Evolutionary conservation across 1,140 invertebrate genomes (phyloP).

Genomic region (Caenorhabditis remanei): DNA sequence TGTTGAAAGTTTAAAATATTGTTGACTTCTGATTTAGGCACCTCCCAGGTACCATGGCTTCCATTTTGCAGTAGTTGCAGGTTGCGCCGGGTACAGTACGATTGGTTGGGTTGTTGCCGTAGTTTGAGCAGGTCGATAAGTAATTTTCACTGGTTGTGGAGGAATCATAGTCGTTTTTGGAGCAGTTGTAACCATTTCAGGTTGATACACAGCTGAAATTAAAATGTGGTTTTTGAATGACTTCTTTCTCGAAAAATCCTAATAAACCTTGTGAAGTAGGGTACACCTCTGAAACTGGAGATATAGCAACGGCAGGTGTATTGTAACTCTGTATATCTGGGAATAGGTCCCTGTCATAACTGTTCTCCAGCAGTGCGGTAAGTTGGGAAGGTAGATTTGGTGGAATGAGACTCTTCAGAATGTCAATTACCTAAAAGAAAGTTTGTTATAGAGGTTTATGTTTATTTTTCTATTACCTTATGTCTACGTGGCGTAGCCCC

Average conservation of each 20-base stretch:
- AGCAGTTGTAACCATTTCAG: conserved; percentile 31
- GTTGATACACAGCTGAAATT: not conserved
- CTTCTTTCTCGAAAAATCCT: not conserved
- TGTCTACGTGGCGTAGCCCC: conserved; percentile 32
- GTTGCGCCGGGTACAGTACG: not conserved
- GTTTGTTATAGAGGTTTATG: not conserved
- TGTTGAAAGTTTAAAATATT: not conserved
- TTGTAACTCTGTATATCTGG: conserved; percentile 4
- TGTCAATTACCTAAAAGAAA: conserved; percentile 58
- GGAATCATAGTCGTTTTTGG: conserved; percentile 25
- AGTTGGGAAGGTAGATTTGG: conserved; percentile 57
- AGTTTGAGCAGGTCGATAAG: conserved; percentile 3
- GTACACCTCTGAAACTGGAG: conserved; percentile 15
- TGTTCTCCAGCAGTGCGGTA: conserved; percentile 55
- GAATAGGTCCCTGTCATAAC: conserved; percentile 36
- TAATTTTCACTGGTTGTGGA: conserved; percentile 31
- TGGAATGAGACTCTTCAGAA: conserved; percentile 58
- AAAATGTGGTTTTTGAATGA: not conserved
- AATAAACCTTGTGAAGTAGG: not conserved
- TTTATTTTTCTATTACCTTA: not conserved
- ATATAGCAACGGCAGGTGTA: conserved; percentile 1
- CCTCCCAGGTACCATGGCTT: conserved; percentile 63
- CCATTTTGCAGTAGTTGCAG: conserved; percentile 54
- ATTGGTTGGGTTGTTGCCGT: not conserved
- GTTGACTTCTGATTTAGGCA: not conserved